Evolutionary conservation across 2,797 vertebrate genomes (phyloP), one percentile per base, ranked within the genome.

Genomic region (Champsocephalus gunnari): DNA sequence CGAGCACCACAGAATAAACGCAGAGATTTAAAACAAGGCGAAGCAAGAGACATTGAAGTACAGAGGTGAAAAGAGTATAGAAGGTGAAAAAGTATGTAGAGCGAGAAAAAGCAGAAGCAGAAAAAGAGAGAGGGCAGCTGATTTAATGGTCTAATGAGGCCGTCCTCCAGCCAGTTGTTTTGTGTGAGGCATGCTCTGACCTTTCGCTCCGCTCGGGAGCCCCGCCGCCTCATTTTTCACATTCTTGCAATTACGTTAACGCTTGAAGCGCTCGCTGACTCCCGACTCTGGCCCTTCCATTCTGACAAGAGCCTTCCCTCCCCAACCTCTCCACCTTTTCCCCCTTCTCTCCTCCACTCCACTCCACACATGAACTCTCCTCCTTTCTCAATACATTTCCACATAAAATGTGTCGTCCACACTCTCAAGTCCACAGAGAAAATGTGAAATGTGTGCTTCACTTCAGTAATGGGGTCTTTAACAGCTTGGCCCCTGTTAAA

Each of bases 161-260:
- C 94, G 96, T 97, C 96, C 96, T 97, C 96, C 95, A 96, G 95
- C 96, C 96, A 96, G 96, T 97, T 97, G 96, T 97, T 97, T 97
- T 97, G 96, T 97, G 96, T 94, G 95, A 96, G 96, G 94, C 96
- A 95, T 90, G 89, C 96, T 96, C 95, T 98, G 97, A 98, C 97
- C 97, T 98, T 98, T 97, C 88, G 77, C 94, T 98, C 95, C 86
- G 94, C 96, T 97, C 96, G 96, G 96, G 95, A 97, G 96, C 96
- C 94, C 95, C 93, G 94, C 95, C 87, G 96, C 97, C 97, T 98
- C 96, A 98, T 99, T 99, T 98, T 98, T 98, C 96, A 98, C 96
- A 99, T 99, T 99, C 97, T 98, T 98, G 96, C 97, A 97, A 97
- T 99, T 97, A 97, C 95, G 96, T 98, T 98, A 98, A 98, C 96